Evolutionary conservation across 2,113 vertebrate genomes (phyloP).

Genomic region (Vombatus ursinus): DNA sequence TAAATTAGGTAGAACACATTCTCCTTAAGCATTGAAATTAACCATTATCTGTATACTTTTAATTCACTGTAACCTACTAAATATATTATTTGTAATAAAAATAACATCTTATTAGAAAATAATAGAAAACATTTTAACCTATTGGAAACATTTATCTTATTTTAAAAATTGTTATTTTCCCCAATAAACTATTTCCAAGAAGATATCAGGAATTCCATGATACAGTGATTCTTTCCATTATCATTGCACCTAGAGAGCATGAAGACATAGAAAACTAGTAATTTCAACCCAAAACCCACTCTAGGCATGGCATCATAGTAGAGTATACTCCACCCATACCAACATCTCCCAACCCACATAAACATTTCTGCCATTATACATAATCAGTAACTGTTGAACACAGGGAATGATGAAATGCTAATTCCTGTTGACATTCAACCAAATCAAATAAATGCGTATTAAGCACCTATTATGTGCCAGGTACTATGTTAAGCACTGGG

Average conservation of each 20-base stretch:
- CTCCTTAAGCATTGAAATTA: too few relatives aligned
- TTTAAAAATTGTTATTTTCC: constrained; percentile 3
- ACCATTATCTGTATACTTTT: too few relatives aligned
- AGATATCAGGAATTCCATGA: background rate
- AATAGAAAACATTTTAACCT: too few relatives aligned
- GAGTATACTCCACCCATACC: background rate
- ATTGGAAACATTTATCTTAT: background rate
- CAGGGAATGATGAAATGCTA: background rate
- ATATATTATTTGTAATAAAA: too few relatives aligned
- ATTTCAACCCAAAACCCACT: background rate
- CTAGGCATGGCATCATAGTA: background rate
- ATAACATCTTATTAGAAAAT: too few relatives aligned
- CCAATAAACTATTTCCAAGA: constrained; percentile 44
- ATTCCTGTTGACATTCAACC: background rate
- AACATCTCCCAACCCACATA: background rate
- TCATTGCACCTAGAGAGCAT: background rate
- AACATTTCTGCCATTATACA: background rate
- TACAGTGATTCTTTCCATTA: background rate
- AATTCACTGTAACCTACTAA: too few relatives aligned
- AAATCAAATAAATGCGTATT: too few relatives aligned
- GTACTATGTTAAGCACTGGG: too few relatives aligned
- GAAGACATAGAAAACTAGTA: background rate
- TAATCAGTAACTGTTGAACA: background rate
- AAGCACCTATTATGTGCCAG: too few relatives aligned
- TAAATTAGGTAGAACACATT: too few relatives aligned